phyloP scores from a whole-genome alignment of 1,140 invertebrate species.

The Apolygus lucorum region DNA sequence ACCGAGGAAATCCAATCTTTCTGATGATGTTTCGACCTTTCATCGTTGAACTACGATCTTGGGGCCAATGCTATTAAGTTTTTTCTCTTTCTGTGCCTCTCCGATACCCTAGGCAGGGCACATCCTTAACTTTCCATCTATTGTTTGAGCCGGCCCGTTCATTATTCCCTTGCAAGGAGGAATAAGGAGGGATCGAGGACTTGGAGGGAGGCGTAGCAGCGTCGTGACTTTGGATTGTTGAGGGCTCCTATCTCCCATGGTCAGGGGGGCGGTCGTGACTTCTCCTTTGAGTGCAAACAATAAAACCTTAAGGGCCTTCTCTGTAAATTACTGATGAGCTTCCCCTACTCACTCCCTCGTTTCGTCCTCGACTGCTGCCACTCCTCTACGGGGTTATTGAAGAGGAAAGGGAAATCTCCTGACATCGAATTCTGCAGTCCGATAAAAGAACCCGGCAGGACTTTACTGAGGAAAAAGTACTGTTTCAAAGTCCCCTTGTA shows the following conservation, averaged over 20 bases:
- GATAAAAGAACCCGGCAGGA: no score
- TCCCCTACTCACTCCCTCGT: not conserved
- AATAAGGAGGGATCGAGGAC: not conserved
- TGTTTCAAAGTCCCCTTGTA: no score
- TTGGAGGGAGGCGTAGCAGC: not conserved
- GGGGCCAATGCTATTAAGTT: not conserved
- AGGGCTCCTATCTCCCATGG: not conserved
- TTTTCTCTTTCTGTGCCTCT: no score
- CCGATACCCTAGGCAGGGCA: no score
- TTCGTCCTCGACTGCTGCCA: no score
- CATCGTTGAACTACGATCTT: no score
- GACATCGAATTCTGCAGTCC: no score
- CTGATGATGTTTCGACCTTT: no score
- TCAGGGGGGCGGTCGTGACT: constrained; percentile 7
- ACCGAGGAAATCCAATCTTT: no score
- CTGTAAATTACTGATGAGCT: constrained; percentile 5
- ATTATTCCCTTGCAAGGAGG: not conserved
- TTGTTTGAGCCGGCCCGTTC: not conserved
- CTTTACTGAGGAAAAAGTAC: no score
- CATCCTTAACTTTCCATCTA: not conserved
- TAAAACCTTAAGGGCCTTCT: constrained; percentile 15
- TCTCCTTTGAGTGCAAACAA: constrained; percentile 12
- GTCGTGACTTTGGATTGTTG: constrained; percentile 12
- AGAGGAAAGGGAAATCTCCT: no score
- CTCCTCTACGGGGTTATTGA: no score